Conservation (phyloP, 2,113 vertebrate genomes). For the Cricetomys ansorgei region DNA sequence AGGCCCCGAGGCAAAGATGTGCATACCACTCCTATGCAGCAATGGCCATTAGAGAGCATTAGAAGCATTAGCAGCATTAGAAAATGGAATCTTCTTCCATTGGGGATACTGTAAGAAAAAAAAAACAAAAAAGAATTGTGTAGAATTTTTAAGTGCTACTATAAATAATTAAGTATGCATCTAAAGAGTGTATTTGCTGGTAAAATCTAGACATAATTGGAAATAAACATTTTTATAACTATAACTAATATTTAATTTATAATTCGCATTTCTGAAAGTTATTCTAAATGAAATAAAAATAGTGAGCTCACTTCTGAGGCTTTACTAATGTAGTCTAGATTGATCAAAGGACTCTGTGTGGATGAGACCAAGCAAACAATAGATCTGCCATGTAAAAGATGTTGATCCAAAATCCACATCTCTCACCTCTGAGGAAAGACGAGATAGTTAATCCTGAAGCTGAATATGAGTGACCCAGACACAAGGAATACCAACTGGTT, state of each 20-base stretch:
- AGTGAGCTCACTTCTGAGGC: not conserved
- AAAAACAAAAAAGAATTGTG: too few species aligned
- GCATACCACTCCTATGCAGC: too few species aligned
- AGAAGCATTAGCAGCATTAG: not conserved
- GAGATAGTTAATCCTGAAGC: not conserved
- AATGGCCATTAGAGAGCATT: too few species aligned
- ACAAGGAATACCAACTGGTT: not conserved
- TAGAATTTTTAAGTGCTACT: too few species aligned
- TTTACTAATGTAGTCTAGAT: not conserved
- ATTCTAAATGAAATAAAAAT: not conserved
- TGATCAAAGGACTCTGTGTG: not conserved
- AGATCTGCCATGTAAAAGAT: not conserved
- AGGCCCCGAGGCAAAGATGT: not conserved
- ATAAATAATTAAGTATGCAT: not conserved
- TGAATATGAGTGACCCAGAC: not conserved
- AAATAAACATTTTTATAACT: not conserved
- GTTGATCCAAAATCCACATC: not conserved
- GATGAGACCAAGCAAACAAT: not conserved
- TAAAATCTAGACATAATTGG: not conserved
- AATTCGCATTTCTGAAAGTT: not conserved
- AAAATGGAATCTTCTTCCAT: not conserved
- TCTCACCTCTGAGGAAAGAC: not conserved
- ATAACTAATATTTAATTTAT: not conserved
- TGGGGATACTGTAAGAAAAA: not conserved
- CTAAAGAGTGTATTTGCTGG: too few species aligned